Evolutionary conservation across 2,888 invertebrate genomes (phyloP).

Genomic region (Tipula helvola): DNA sequence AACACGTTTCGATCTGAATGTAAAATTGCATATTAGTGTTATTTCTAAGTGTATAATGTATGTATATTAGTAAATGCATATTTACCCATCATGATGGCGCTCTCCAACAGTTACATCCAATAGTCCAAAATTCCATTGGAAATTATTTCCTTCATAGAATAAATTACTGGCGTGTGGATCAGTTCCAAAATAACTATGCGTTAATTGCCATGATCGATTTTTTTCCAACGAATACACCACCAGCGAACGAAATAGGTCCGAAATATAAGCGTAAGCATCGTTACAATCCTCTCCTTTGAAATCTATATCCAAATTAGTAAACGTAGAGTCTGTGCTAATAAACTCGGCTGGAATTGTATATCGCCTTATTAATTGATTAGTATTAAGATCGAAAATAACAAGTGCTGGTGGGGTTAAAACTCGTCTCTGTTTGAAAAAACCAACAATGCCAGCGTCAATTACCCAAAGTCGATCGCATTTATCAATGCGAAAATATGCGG

Average conservation of each 20-base stretch:
- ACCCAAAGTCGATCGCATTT: slow-evolving; percentile 72
- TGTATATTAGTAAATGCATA: too few species aligned
- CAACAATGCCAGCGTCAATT: slow-evolving; percentile 64
- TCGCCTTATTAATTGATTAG: slow-evolving; percentile 54
- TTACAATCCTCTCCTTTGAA: neutral
- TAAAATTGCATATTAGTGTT: neutral
- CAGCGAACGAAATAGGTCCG: neutral
- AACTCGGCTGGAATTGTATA: slow-evolving; percentile 49
- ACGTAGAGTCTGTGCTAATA: neutral
- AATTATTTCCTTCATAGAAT: neutral
- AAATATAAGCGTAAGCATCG: neutral
- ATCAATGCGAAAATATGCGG: slow-evolving; percentile 61
- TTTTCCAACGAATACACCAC: neutral
- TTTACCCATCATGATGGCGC: neutral
- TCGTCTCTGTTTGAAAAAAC: slow-evolving; percentile 52
- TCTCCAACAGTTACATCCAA: neutral
- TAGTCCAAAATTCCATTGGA: neutral
- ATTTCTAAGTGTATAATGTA: too few species aligned
- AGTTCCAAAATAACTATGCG: neutral
- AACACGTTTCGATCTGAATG: neutral
- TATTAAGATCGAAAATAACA: slow-evolving; percentile 61
- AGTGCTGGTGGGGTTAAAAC: slow-evolving; percentile 52
- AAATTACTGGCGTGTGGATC: neutral
- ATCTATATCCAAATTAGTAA: neutral
- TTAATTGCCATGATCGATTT: neutral